These are phyloP conservation scores for Dunckerocampus dactyliophorus DNA, from an alignment of 2,113 vertebrate species.

Conservation along the genomic window DNA sequence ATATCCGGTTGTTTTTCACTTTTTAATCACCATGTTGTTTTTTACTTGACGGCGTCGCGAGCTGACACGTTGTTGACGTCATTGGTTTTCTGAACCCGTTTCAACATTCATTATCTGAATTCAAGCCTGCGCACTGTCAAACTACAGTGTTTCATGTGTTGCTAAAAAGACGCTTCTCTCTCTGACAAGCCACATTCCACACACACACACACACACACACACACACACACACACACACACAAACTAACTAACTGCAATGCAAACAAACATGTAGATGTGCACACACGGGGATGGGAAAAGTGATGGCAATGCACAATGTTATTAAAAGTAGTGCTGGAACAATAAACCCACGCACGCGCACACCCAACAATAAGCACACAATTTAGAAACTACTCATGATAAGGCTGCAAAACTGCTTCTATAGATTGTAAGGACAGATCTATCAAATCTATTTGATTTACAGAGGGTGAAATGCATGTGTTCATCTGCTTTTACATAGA, in stretches of 20 bases:
- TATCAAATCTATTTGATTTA: constrained; percentile 41
- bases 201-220: constrained; percentile 19
- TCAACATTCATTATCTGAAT: constrained; percentile 62
- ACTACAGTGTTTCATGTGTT: constrained; percentile 62
- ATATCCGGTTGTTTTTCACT: constrained; percentile 8
- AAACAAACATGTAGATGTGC: constrained; percentile 12
- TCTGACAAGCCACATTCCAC: constrained; percentile 50
- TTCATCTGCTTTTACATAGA: constrained; percentile 7
- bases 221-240: constrained; percentile 13
- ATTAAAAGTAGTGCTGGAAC: neutral
- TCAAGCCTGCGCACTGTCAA: constrained; percentile 53
- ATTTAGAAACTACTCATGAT: constrained; percentile 39
- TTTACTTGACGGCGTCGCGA: constrained; percentile 39
- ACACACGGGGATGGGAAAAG: too few relatives aligned
- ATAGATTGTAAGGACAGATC: constrained; percentile 11
- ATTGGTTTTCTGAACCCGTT: constrained; percentile 52
- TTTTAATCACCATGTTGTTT: constrained; percentile 47
- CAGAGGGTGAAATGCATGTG: constrained; percentile 4
- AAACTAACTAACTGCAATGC: constrained; percentile 9
- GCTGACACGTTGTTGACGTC: constrained; percentile 51
- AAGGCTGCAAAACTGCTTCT: constrained; percentile 12
- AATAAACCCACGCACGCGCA: constrained; percentile 13
- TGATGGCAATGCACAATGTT: constrained; percentile 16
- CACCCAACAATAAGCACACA: neutral
- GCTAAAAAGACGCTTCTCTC: constrained; percentile 56